A percentile compares a stretch with the other conserved stretches of the same genome.
Conservation (phyloP, 2,113 vertebrate species). For the Semicossyphus pulcher region DNA sequence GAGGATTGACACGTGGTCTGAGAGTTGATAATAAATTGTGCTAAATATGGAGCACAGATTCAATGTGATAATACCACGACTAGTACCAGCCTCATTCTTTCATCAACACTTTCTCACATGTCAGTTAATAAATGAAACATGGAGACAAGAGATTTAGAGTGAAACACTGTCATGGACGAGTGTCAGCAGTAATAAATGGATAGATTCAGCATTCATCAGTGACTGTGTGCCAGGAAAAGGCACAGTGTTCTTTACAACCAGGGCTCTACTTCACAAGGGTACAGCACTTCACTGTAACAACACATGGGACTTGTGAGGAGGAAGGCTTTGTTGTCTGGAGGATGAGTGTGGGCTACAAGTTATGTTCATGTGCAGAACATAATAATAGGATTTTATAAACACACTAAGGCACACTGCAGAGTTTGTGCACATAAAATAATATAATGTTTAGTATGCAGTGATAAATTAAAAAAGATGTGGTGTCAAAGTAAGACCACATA, state of each 20-base stretch:
- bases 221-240: conserved; percentile 3
- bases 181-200: not conserved
- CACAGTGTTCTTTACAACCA: conserved; percentile 18
- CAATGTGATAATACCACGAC: conserved; percentile 13
- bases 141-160: not conserved
- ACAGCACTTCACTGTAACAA: conserved; percentile 23
- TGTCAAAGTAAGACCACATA: too few species aligned
- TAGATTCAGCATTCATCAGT: not conserved
- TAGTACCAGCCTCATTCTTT: conserved; percentile 8
- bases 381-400: too few species aligned
- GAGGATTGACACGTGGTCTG: conserved; percentile 28
- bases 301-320: conserved; percentile 53
- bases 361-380: not conserved
- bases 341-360: conserved; percentile 20
- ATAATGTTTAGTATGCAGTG: too few species aligned
- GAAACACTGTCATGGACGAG: not conserved
- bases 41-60: conserved; percentile 38
- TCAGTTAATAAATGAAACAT: conserved; percentile 3
- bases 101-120: not conserved
- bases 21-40: conserved; percentile 28
- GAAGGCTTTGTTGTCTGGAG: conserved; percentile 57
- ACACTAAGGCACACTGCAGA: too few species aligned
- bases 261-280: conserved; percentile 15
- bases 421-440: too few species aligned
- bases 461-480: too few species aligned